phyloP scores from a whole-genome alignment of 2,797 vertebrate species.

The Heliangelus exortis region DNA sequence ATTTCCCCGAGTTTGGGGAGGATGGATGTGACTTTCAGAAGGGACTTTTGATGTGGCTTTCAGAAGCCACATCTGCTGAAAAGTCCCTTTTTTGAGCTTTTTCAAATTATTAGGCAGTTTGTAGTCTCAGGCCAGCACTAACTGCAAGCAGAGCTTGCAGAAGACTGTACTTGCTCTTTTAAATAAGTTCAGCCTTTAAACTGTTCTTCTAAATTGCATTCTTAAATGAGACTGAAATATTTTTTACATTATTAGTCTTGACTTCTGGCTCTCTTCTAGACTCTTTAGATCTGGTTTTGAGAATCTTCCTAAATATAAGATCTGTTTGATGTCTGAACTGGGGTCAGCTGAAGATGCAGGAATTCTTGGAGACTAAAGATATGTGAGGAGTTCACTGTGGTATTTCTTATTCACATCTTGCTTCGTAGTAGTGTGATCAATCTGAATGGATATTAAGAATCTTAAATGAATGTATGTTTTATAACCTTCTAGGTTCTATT shows the following conservation, averaged over 20 bases:
- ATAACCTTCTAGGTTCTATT: background rate
- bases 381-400: background rate
- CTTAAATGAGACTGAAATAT: background rate
- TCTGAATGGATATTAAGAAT: background rate
- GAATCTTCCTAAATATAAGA: background rate
- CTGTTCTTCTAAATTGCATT: background rate
- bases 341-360: background rate
- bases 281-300: background rate
- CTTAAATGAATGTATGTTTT: background rate
- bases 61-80: background rate
- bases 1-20: background rate
- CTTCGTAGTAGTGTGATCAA: background rate
- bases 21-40: background rate
- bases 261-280: background rate
- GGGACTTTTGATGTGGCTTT: no score
- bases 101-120: background rate
- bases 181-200: background rate
- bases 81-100: background rate
- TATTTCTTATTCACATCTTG: background rate
- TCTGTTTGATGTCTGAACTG: background rate
- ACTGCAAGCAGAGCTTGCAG: background rate
- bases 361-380: background rate
- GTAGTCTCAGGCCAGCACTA: background rate
- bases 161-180: background rate
- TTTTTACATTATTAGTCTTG: background rate